Conservation (phyloP, 2,888 invertebrate genomes). For the Aleiodes leptofemur region DNA sequence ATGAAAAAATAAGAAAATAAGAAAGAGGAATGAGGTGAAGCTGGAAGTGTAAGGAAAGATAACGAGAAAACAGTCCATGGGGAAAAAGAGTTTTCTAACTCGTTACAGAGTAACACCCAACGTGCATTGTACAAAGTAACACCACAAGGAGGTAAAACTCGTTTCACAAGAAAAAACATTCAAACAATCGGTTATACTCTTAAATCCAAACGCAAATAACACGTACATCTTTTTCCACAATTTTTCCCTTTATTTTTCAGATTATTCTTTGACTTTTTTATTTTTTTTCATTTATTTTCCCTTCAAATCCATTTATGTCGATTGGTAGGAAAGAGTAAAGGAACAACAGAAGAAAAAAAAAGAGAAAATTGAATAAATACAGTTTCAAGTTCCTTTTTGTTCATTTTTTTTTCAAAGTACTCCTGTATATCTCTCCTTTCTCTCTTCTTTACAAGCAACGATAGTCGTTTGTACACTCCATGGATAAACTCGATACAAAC, state of each 20-base stretch:
- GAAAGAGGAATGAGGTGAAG: conserved; percentile 36
- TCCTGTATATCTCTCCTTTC: conserved; percentile 3
- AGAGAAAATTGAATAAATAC: conserved; percentile 21
- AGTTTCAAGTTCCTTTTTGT: conserved; percentile 11
- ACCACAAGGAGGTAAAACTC: conserved; percentile 33
- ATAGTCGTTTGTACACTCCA: conserved; percentile 32
- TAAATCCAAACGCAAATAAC: conserved; percentile 32
- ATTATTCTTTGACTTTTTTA: conserved; percentile 22
- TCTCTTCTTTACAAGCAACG: conserved; percentile 23
- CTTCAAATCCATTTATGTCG: conserved; percentile 34
- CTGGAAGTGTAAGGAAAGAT: conserved; percentile 50
- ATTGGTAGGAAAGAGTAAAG: neutral
- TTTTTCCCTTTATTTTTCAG: conserved; percentile 2
- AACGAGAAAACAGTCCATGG: conserved; percentile 56
- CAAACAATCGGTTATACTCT: conserved; percentile 41
- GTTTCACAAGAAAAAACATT: conserved; percentile 37
- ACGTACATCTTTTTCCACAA: conserved; percentile 3
- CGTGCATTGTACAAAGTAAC: conserved; percentile 23
- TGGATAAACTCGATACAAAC: conserved; percentile 32
- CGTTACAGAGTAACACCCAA: conserved; percentile 48
- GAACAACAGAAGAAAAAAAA: neutral
- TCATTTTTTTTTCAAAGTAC: conserved; percentile 25
- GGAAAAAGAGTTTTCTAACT: conserved; percentile 58
- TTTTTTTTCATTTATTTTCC: conserved; percentile 20
- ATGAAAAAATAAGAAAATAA: conserved; percentile 30